Base-by-base conservation (phyloP, 1,140 invertebrate genomes). In the Eupristina koningsbergeri region DNA sequence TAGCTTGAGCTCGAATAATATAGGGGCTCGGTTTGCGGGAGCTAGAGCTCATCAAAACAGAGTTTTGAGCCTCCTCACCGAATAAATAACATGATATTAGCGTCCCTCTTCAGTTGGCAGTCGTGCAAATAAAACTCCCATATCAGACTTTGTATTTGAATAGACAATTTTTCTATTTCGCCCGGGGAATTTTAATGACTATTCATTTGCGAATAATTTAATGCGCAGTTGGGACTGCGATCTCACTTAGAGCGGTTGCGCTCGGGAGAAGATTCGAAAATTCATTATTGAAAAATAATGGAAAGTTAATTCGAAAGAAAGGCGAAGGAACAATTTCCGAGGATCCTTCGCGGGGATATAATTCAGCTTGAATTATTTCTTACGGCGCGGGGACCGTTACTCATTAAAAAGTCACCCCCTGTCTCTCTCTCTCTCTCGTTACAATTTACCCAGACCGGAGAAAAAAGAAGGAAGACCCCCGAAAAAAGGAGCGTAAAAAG, bases 401-500 rank as follows among this genome's bases (percentile, higher is more conserved):
- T 78, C 76, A 36, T 78, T 78, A 78, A 39, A 17, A 45, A 26
- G 53, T n/a, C 22, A 8, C 36, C 3, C 3, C 41, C 13, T 8
- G 29, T 26, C 47, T 45, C 61, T 15, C 36, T 64, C 53, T n/a
- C n/a, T n/a, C n/a, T n/a, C n/a, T n/a, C n/a, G n/a, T n/a, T n/a
- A n/a, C n/a, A n/a, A n/a, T n/a, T n/a, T n/a, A n/a, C n/a, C n/a
- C n/a, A 11, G 29, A 26, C 0, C 36, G 36, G 1, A 22, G 1
- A 69, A 22, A 69, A 39, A 22, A 39, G 29, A 74, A 3, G 13
- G 6, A 22, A 5, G 36, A 39, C 26, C 6, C 47, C 47, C 74
- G 31, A 36, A 58, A 36, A 19, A 45, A 36, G 34, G 29, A 3
- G 77, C 39, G 77, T 69, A 69, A 79, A 69, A 67, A 69, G 63